These are phyloP conservation scores for Eutolmus rufibarbis DNA, from an alignment of 2,888 invertebrate species.

Conservation along the genomic window DNA sequence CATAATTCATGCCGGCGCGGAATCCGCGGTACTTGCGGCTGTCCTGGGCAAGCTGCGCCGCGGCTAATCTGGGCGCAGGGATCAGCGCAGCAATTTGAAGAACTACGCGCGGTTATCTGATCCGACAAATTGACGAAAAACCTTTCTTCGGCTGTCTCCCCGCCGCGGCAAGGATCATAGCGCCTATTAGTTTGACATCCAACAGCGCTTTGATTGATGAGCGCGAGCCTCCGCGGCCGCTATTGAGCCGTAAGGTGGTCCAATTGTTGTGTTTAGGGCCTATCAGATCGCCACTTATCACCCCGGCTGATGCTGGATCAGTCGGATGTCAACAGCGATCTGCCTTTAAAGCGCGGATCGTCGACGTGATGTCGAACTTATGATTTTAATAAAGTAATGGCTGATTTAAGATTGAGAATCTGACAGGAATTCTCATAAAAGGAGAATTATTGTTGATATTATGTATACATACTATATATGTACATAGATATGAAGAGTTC, in stretches of 20 bases:
- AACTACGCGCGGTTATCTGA: neutral
- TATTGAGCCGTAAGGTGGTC: neutral
- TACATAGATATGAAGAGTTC: no score
- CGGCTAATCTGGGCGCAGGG: neutral
- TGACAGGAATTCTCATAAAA: neutral
- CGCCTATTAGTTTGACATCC: neutral
- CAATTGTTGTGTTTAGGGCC: neutral
- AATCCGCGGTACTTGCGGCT: neutral
- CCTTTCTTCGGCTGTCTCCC: neutral
- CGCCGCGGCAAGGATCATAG: neutral
- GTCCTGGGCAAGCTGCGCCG: neutral
- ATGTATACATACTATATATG: no score
- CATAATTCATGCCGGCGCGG: neutral
- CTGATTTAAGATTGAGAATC: neutral
- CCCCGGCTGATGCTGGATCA: neutral
- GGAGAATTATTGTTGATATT: neutral
- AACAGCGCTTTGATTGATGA: constrained; percentile 5
- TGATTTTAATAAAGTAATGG: neutral
- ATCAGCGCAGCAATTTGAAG: constrained; percentile 1
- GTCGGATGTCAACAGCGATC: neutral
- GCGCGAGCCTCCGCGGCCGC: neutral
- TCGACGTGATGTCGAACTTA: neutral
- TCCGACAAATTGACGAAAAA: constrained; percentile 25
- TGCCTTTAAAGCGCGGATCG: neutral
- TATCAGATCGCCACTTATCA: neutral